phyloP scores from a whole-genome alignment of 2,113 vertebrate species.

The Vimba vimba region DNA sequence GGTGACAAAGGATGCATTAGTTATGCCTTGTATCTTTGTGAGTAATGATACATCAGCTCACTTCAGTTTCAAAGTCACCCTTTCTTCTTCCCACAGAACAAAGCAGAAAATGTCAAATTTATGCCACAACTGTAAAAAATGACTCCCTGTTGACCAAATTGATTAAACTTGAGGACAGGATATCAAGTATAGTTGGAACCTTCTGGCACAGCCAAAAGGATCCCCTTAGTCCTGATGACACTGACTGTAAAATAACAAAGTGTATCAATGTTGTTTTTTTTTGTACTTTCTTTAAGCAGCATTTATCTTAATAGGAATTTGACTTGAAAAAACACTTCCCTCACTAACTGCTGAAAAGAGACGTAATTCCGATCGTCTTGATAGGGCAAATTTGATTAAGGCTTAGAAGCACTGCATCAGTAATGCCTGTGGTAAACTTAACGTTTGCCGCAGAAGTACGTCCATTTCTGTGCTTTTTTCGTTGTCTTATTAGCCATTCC shows the following conservation, averaged over 20 bases:
- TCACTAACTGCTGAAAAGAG: neutral
- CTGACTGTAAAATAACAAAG: neutral
- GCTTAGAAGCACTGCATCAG: neutral
- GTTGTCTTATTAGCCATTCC: neutral
- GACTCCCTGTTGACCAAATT: slow-evolving; percentile 18
- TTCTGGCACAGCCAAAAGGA: neutral
- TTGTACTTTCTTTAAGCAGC: neutral
- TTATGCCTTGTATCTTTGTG: slow-evolving; percentile 31
- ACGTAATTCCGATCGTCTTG: neutral
- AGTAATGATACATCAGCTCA: slow-evolving; percentile 39
- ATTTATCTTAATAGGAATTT: neutral
- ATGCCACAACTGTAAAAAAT: slow-evolving; percentile 20
- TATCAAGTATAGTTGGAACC: slow-evolving; percentile 2
- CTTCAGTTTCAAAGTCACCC: slow-evolving; percentile 29
- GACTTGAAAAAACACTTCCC: neutral
- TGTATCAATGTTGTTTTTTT: neutral
- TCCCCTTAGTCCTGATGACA: neutral
- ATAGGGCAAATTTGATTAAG: neutral
- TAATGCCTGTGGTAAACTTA: neutral
- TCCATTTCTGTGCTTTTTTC: neutral
- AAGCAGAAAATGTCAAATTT: slow-evolving; percentile 30
- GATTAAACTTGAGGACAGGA: slow-evolving; percentile 8
- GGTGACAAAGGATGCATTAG: slow-evolving; percentile 58
- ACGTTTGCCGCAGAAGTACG: neutral
- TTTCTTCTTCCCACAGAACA: slow-evolving; percentile 9